phyloP scores from a whole-genome alignment of 1,140 invertebrate species.

The Drosophila nasuta region DNA sequence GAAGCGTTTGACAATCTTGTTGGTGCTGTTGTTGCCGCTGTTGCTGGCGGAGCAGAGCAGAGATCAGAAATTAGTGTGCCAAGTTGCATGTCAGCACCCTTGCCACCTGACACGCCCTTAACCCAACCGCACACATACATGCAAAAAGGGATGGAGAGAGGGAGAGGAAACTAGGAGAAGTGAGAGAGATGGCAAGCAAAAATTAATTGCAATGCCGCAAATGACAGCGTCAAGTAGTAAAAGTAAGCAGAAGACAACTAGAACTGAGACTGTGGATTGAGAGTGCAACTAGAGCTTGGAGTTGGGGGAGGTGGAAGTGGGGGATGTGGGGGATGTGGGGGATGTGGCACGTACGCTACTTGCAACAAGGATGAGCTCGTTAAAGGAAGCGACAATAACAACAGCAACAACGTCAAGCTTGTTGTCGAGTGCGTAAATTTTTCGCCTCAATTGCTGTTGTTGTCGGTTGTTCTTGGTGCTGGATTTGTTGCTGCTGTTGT shows the following conservation, averaged over 20 bases:
- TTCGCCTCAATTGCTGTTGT: conserved; percentile 11
- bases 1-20: conserved; percentile 65
- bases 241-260: conserved; percentile 66
- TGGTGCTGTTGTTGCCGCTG: conserved; percentile 15
- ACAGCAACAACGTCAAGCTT: conserved; percentile 33
- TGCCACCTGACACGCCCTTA: conserved; percentile 19
- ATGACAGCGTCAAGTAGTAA: conserved; percentile 83
- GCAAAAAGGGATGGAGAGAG: not conserved
- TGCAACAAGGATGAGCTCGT: conserved; percentile 81
- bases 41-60: conserved; percentile 35
- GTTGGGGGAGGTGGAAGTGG: conserved; percentile 22
- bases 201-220: conserved; percentile 83
- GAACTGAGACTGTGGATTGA: conserved; percentile 15
- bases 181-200: conserved; percentile 54
- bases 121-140: not conserved
- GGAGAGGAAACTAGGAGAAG: not conserved
- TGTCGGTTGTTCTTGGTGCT: conserved; percentile 36
- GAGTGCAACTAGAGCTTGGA: conserved; percentile 14
- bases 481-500: conserved; percentile 48
- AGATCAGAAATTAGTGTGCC: conserved; percentile 79
- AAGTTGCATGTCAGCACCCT: conserved; percentile 49
- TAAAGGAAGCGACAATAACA: conserved; percentile 71
- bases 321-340: conserved; percentile 44
- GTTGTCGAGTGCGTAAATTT: conserved; percentile 77
- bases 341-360: conserved; percentile 60